A percentile compares a stretch with the other conserved stretches of the same genome.
phyloP scores from a whole-genome alignment of 2,797 vertebrate genomes.

The Manis javanica region DNA sequence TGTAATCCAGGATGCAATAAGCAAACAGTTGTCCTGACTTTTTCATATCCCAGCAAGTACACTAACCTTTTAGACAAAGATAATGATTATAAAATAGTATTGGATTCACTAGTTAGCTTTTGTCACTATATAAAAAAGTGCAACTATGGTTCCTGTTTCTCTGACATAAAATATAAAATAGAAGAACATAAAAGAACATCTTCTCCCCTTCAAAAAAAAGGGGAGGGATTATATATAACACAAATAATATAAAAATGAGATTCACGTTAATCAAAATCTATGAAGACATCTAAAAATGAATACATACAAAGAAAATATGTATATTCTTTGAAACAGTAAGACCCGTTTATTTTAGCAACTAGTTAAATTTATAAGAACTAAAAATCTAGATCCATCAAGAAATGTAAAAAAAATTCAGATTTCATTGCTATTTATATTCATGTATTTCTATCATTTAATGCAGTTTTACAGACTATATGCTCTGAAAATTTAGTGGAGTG shows the following conservation, averaged over 20 bases:
- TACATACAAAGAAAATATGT: not conserved
- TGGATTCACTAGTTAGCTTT: not conserved
- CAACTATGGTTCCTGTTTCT: slow-evolving; percentile 10
- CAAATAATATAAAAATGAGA: not conserved
- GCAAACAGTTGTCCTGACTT: not conserved
- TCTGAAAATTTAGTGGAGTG: slow-evolving; percentile 23
- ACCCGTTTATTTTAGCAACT: not conserved
- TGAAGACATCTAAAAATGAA: not conserved
- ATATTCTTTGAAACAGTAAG: not conserved
- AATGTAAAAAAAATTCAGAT: slow-evolving; percentile 31
- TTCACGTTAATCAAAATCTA: not conserved
- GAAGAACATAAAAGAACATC: not conserved
- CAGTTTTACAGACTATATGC: not conserved
- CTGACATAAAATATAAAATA: not conserved
- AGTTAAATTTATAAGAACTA: slow-evolving; percentile 21
- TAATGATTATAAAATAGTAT: not conserved
- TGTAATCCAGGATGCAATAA: not conserved
- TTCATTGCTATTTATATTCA: not conserved
- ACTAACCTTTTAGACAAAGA: not conserved
- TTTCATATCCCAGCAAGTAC: not conserved
- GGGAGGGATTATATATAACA: not conserved
- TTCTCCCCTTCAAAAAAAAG: not conserved
- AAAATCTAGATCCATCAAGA: not conserved
- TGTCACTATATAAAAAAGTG: not conserved
- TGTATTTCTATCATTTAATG: not conserved